A percentile compares a stretch with the other conserved stretches of the same genome.
Conservation (phyloP, 2,797 vertebrate species). For the Enteromius viviparus region DNA sequence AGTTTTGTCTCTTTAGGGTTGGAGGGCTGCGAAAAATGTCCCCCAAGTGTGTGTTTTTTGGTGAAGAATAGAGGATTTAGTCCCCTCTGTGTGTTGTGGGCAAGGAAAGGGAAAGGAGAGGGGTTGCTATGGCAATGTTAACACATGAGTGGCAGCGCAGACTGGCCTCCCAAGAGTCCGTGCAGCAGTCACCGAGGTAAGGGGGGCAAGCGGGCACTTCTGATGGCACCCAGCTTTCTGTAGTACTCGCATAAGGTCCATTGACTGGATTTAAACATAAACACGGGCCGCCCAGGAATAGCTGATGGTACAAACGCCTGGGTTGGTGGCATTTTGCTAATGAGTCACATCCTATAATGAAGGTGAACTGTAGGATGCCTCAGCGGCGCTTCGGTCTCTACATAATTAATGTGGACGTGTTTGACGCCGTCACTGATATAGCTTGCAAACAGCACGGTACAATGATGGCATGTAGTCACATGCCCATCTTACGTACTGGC, state of each 20-base stretch:
- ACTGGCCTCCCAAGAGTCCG: conserved; percentile 78
- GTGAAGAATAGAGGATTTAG: conserved; percentile 63
- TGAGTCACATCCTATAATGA: conserved; percentile 65
- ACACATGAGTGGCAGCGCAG: conserved; percentile 83
- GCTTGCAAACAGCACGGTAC: conserved; percentile 40
- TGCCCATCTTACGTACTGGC: conserved; percentile 43
- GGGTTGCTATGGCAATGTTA: conserved; percentile 84
- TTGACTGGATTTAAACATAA: conserved; percentile 47
- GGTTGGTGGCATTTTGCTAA: conserved; percentile 64
- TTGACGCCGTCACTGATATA: conserved; percentile 59
- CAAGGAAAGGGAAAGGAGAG: conserved; percentile 80
- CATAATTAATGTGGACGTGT: conserved; percentile 54
- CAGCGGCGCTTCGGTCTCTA: conserved; percentile 43
- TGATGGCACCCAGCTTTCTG: conserved; percentile 75
- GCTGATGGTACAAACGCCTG: conserved; percentile 40
- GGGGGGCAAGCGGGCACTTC: conserved; percentile 62
- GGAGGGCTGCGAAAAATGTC: conserved; percentile 41
- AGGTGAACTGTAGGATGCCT: conserved; percentile 68
- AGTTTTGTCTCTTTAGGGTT: conserved; percentile 42
- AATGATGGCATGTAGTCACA: conserved; percentile 57
- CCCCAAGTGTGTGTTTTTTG: conserved; percentile 53
- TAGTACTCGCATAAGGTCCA: conserved; percentile 58
- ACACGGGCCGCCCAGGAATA: conserved; percentile 29
- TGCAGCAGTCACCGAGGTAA: conserved; percentile 75
- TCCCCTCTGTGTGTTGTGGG: conserved; percentile 77